These are phyloP conservation scores for Columbina picui DNA, from an alignment of 2,113 vertebrate genomes.

Conservation along the genomic window DNA sequence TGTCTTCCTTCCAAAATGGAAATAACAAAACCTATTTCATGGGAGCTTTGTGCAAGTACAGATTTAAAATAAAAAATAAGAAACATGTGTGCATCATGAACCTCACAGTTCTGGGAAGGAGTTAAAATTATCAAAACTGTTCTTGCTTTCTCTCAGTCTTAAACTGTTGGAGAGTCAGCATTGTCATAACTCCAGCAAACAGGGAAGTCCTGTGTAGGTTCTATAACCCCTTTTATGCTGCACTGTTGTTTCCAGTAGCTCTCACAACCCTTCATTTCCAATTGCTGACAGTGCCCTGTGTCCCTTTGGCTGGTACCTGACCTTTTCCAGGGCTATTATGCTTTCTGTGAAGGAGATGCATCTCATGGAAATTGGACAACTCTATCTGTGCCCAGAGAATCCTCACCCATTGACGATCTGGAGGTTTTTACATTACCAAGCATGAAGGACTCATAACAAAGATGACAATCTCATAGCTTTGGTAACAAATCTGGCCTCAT, in stretches of 20 bases:
- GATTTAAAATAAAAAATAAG: neutral
- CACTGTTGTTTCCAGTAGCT: neutral
- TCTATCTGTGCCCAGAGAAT: neutral
- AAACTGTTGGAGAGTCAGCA: neutral
- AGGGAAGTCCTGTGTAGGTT: neutral
- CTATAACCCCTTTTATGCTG: neutral
- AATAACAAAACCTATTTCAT: neutral
- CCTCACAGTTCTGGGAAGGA: neutral
- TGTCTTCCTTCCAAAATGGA: neutral
- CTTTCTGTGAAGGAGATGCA: neutral
- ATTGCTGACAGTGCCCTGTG: neutral
- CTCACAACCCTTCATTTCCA: neutral
- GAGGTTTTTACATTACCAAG: neutral
- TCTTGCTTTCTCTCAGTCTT: neutral
- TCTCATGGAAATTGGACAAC: neutral
- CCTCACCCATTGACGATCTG: neutral
- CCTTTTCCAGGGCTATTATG: neutral
- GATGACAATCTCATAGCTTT: neutral
- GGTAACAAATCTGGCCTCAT: neutral
- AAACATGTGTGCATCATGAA: rapidly evolving
- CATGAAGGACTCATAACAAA: neutral
- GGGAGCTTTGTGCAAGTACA: neutral
- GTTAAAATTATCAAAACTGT: neutral
- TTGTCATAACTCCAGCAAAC: neutral
- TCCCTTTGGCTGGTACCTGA: neutral